Evolutionary conservation across 2,888 invertebrate genomes (phyloP).

Genomic region (Euclidia mi): DNA sequence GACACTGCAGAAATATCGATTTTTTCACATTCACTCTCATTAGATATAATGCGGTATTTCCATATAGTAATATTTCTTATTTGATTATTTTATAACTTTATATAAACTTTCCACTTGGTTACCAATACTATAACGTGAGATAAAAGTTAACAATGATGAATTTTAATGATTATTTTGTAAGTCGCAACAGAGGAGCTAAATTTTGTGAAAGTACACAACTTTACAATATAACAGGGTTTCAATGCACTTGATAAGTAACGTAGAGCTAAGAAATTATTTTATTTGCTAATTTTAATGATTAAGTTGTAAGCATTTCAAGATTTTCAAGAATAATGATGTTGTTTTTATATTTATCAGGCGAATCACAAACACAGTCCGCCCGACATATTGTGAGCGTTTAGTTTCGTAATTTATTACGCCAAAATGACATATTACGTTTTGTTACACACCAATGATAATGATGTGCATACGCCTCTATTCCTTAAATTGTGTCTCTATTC

Average conservation of each 20-base stretch:
- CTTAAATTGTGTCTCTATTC: too few species aligned
- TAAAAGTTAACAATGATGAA: conserved; percentile 13
- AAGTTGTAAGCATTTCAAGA: conserved; percentile 20
- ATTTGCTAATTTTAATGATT: conserved; percentile 12
- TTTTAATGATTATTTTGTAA: conserved; percentile 23
- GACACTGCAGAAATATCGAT: conserved; percentile 80
- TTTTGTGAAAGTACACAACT: conserved; percentile 41
- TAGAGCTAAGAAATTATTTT: conserved; percentile 5
- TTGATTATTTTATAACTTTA: conserved; percentile 12
- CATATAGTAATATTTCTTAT: conserved; percentile 11
- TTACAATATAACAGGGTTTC: conserved; percentile 16
- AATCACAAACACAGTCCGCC: conserved; percentile 80
- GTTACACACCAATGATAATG: conserved; percentile 8
- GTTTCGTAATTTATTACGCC: conserved; percentile 25
- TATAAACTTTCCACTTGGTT: conserved; percentile 13
- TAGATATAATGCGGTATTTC: conserved; percentile 42
- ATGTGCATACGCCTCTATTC: too few species aligned
- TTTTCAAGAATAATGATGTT: conserved; percentile 25
- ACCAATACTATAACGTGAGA: conserved; percentile 9
- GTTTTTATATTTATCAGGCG: conserved; percentile 40
- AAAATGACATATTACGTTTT: conserved; percentile 25
- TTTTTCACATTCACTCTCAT: conserved; percentile 55
- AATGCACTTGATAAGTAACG: conserved; percentile 22
- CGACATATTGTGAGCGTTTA: conserved; percentile 68
- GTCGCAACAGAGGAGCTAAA: conserved; percentile 31